phyloP scores from a whole-genome alignment of 1,140 invertebrate genomes.

The Stratiolaelaps scimitus region DNA sequence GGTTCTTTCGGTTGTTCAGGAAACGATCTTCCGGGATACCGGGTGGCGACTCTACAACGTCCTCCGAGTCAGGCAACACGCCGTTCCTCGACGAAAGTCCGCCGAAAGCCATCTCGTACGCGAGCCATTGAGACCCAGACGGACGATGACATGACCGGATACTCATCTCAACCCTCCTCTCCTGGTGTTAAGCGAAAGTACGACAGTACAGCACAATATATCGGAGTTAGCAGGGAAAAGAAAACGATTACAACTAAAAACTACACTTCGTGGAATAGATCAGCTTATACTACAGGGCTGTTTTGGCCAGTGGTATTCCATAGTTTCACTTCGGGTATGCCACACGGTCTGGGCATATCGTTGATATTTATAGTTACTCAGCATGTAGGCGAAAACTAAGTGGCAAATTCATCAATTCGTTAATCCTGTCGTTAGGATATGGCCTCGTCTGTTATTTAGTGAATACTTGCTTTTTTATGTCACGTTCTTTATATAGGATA shows the following conservation, averaged over 20 bases:
- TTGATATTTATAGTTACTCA: no score
- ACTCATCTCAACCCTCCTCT: slow-evolving; percentile 9
- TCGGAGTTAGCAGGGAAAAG: background rate
- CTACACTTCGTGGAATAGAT: no score
- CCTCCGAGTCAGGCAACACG: background rate
- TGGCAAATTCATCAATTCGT: no score
- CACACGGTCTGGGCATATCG: no score
- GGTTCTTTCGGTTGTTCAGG: slow-evolving; percentile 1
- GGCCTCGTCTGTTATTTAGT: no score
- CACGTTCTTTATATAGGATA: background rate
- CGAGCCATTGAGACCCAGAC: slow-evolving; percentile 17
- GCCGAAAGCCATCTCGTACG: background rate
- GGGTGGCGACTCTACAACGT: background rate
- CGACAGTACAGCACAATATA: no score
- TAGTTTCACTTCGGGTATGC: no score
- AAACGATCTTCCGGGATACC: slow-evolving; percentile 5
- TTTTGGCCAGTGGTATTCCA: no score
- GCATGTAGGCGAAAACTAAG: no score
- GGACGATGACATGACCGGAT: slow-evolving; percentile 16
- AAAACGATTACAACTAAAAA: background rate
- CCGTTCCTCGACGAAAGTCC: slow-evolving; percentile 1
- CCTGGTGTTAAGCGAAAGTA: slow-evolving; percentile 1
- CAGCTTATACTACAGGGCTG: no score
- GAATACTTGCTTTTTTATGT: no score
- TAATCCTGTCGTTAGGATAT: background rate